Evolutionary conservation across 2,113 vertebrate species (phyloP).

Genomic region (Pandion haliaetus): DNA sequence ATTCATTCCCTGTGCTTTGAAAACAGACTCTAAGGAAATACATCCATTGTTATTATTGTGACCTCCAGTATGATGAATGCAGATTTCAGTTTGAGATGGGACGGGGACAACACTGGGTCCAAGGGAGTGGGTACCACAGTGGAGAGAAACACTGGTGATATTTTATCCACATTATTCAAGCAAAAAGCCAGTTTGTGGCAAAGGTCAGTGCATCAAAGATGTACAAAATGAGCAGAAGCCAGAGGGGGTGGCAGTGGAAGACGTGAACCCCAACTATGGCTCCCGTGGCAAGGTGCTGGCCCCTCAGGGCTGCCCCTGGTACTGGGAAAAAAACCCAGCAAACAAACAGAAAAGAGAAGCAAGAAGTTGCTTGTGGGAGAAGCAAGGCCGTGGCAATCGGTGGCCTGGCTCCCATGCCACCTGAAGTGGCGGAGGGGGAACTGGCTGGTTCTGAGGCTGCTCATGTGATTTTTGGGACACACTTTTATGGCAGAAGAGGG

Average conservation of each 20-base stretch:
- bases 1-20: conserved; percentile 1
- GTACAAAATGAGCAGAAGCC: not conserved
- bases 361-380: not conserved
- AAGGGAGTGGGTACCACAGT: not conserved
- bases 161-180: not conserved
- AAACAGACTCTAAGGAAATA: not conserved
- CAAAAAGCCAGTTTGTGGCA: not conserved
- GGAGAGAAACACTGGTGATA: not conserved
- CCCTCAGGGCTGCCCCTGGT: not conserved
- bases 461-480: not conserved
- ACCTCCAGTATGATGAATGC: not conserved
- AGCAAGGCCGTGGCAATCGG: not conserved
- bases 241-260: not conserved
- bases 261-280: not conserved
- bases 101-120: not conserved
- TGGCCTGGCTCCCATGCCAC: not conserved
- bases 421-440: not conserved
- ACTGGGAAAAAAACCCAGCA: not conserved
- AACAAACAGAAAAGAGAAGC: not conserved
- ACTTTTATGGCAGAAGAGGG: not conserved
- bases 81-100: not conserved
- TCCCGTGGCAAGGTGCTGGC: not conserved
- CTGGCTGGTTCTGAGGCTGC: not conserved
- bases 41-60: not conserved
- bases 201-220: not conserved